Evolutionary conservation across 2,113 vertebrate species (phyloP).

Genomic region (Ailurus styani): DNA sequence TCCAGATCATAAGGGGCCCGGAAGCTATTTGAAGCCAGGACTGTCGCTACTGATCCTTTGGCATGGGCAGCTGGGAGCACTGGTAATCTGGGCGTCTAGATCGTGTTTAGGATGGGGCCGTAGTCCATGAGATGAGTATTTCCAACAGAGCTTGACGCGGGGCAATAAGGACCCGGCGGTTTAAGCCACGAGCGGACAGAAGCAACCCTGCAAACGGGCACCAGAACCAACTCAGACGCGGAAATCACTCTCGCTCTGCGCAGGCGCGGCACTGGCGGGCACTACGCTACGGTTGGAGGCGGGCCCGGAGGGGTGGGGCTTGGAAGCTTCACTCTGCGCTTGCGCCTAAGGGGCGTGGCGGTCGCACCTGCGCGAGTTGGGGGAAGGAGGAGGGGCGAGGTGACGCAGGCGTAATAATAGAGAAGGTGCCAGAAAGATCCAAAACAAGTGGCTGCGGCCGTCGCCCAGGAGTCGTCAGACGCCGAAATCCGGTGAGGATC

Average conservation of each 20-base stretch:
- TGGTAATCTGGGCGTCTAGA: neutral
- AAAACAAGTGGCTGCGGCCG: conserved; percentile 74
- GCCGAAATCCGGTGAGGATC: conserved; percentile 52
- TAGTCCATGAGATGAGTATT: neutral
- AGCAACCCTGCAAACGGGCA: rapidly evolving
- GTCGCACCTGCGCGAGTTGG: conserved; percentile 74
- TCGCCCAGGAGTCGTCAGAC: conserved; percentile 38
- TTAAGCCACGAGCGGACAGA: neutral
- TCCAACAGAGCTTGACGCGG: neutral
- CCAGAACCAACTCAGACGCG: neutral
- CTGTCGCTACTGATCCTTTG: neutral
- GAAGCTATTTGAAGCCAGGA: neutral
- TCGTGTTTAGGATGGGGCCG: neutral
- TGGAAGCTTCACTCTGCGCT: conserved; percentile 30
- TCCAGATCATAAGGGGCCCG: neutral
- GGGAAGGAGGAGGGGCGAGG: conserved; percentile 41
- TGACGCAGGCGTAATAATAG: conserved; percentile 75
- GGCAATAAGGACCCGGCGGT: neutral
- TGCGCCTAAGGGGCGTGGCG: conserved; percentile 61
- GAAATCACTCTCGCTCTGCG: neutral
- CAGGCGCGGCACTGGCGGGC: neutral
- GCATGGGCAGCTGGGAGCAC: neutral
- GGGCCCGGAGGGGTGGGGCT: neutral
- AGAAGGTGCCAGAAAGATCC: conserved; percentile 78
- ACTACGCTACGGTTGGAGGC: neutral